These are phyloP conservation scores for Chrysomela aeneicollis DNA, from an alignment of 2,888 invertebrate species.

Conservation along the genomic window DNA sequence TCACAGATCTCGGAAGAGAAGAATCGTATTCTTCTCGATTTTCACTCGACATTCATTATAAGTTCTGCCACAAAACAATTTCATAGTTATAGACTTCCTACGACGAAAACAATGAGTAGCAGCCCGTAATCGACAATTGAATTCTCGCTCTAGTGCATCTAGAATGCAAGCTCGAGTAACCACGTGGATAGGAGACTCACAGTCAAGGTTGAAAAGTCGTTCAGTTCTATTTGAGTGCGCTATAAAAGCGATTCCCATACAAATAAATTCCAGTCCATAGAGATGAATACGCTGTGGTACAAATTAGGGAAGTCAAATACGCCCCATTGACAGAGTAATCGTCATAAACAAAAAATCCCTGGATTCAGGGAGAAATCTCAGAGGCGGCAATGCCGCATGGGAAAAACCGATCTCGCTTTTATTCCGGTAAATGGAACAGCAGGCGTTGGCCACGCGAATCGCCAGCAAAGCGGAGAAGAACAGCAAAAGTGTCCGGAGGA, in stretches of 20 bases:
- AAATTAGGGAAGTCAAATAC: no score
- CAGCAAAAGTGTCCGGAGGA: not conserved
- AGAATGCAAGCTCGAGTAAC: constrained; percentile 48
- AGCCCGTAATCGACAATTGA: constrained; percentile 46
- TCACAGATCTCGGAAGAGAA: no score
- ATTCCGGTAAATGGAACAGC: not conserved
- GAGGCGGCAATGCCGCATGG: not conserved
- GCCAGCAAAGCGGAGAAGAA: not conserved
- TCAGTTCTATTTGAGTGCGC: constrained; percentile 28
- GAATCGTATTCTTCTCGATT: no score
- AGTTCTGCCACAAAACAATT: constrained; percentile 32
- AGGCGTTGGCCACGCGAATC: not conserved
- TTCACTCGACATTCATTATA: no score
- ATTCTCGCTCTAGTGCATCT: constrained; percentile 45
- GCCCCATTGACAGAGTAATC: no score
- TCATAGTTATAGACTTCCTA: constrained; percentile 14
- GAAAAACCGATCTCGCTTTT: not conserved
- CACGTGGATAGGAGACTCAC: constrained; percentile 50
- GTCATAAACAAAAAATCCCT: not conserved
- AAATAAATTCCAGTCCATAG: no score
- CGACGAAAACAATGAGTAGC: constrained; percentile 25
- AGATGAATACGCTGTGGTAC: no score
- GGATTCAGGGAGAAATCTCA: not conserved
- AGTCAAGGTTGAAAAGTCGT: constrained; percentile 48
- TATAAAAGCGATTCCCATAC: no score